These are phyloP conservation scores for Euura lappo DNA, from an alignment of 1,140 invertebrate species.

Conservation along the genomic window DNA sequence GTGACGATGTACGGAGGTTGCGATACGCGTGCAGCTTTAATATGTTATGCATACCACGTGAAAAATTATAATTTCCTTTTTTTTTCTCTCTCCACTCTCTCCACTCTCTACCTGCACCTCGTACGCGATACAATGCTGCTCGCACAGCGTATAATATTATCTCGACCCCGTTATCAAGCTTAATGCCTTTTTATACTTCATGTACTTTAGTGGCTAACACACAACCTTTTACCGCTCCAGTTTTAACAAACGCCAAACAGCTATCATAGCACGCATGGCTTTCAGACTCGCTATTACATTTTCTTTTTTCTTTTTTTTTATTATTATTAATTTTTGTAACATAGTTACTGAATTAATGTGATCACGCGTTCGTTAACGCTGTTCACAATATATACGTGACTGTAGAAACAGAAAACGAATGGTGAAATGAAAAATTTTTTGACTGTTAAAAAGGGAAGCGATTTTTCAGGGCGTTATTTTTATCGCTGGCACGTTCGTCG, in stretches of 20 bases:
- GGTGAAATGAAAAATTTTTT: not conserved
- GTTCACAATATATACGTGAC: too few species aligned
- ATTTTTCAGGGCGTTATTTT: slow-evolving; percentile 8
- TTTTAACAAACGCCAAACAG: not conserved
- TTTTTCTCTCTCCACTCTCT: not conserved
- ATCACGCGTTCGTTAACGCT: too few species aligned
- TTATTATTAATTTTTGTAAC: too few species aligned
- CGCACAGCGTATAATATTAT: slow-evolving; percentile 10
- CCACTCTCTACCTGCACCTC: not conserved
- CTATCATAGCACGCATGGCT: too few species aligned
- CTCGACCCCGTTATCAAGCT: slow-evolving; percentile 13
- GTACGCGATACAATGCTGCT: not conserved
- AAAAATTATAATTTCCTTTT: not conserved
- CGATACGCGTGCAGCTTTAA: too few species aligned
- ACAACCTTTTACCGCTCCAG: not conserved
- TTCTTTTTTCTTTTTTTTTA: too few species aligned
- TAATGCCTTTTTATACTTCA: slow-evolving; percentile 19
- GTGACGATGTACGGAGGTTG: too few species aligned
- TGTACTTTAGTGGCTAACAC: not conserved
- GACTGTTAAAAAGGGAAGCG: not conserved
- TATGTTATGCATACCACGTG: not conserved
- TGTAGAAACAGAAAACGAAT: too few species aligned
- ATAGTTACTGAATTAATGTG: too few species aligned
- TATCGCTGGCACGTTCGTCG: slow-evolving; percentile 13
- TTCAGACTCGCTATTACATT: too few species aligned